Conservation (phyloP, 2,888 invertebrate species). For the Agrochola lychnidis region DNA sequence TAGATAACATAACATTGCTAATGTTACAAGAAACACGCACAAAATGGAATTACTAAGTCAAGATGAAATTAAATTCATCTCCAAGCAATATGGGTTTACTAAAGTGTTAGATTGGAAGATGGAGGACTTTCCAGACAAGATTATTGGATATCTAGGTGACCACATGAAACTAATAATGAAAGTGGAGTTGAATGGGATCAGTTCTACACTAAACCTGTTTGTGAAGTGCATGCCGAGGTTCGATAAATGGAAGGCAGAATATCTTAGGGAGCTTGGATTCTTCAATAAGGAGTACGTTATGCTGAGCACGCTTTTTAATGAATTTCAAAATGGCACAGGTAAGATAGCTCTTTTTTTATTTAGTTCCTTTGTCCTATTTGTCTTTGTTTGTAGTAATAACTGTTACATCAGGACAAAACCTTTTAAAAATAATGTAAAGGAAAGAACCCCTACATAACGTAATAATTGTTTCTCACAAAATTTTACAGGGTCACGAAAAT, state of each 20-base stretch:
- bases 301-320: slow-evolving; percentile 78
- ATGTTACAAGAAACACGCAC: slow-evolving; percentile 20
- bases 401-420: background rate
- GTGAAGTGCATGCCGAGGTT: slow-evolving; percentile 91
- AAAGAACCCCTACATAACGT: background rate
- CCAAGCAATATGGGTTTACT: slow-evolving; percentile 69
- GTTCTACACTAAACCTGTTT: slow-evolving; percentile 85
- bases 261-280: slow-evolving; percentile 77
- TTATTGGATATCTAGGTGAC: slow-evolving; percentile 84
- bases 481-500: slow-evolving; percentile 75
- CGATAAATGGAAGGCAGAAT: slow-evolving; percentile 85
- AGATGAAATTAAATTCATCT: slow-evolving; percentile 75
- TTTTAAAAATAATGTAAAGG: background rate
- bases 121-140: slow-evolving; percentile 76
- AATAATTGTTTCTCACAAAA: slow-evolving; percentile 2
- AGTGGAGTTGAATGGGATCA: slow-evolving; percentile 65
- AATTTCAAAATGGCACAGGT: slow-evolving; percentile 78
- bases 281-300: slow-evolving; percentile 82
- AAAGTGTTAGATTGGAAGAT: slow-evolving; percentile 73
- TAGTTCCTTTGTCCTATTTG: background rate
- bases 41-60: slow-evolving; percentile 76
- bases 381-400: too few relatives aligned
- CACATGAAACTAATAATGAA: slow-evolving; percentile 79
- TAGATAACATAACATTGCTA: slow-evolving; percentile 25
- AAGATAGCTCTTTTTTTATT: slow-evolving; percentile 37